These are phyloP conservation scores for Vandiemenella viatica DNA, from an alignment of 2,888 invertebrate species.

Conservation along the genomic window DNA sequence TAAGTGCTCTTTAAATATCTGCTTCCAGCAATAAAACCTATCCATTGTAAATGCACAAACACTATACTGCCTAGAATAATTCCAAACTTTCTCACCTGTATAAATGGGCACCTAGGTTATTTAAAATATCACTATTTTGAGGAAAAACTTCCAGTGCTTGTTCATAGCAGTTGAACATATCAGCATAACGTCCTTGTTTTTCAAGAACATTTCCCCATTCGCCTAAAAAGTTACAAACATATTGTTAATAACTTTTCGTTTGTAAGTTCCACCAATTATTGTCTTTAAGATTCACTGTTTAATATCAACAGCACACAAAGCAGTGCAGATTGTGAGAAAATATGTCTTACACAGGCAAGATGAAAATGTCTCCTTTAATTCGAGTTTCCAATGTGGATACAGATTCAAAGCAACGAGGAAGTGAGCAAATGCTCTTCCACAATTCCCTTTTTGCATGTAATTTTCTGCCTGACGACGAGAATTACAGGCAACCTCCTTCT, in stretches of 20 bases:
- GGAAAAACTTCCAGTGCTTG: slow-evolving; percentile 33
- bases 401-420: slow-evolving; percentile 23
- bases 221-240: slow-evolving; percentile 17
- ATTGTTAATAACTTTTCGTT: background rate
- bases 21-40: slow-evolving; percentile 1
- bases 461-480: slow-evolving; percentile 22
- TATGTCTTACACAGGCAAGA: slow-evolving; percentile 19
- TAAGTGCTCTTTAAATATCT: slow-evolving; percentile 1
- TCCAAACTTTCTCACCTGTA: slow-evolving; percentile 29
- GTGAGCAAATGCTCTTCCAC: slow-evolving; percentile 25
- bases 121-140: slow-evolving; percentile 31
- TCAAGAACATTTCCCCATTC: slow-evolving; percentile 23
- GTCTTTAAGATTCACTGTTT: too few relatives aligned
- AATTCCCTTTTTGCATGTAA: slow-evolving; percentile 20
- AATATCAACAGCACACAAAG: too few relatives aligned
- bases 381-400: slow-evolving; percentile 17
- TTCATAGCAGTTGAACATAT: slow-evolving; percentile 28
- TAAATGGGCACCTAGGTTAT: slow-evolving; percentile 35
- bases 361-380: slow-evolving; percentile 21
- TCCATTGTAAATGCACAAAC: background rate
- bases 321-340: too few relatives aligned
- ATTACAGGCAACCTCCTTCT: slow-evolving; percentile 16
- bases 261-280: slow-evolving; percentile 1
- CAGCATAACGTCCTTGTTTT: slow-evolving; percentile 23
- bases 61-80: background rate